Base-by-base conservation (phyloP, 2,113 vertebrate species). In the Budorcas taxicolor region DNA sequence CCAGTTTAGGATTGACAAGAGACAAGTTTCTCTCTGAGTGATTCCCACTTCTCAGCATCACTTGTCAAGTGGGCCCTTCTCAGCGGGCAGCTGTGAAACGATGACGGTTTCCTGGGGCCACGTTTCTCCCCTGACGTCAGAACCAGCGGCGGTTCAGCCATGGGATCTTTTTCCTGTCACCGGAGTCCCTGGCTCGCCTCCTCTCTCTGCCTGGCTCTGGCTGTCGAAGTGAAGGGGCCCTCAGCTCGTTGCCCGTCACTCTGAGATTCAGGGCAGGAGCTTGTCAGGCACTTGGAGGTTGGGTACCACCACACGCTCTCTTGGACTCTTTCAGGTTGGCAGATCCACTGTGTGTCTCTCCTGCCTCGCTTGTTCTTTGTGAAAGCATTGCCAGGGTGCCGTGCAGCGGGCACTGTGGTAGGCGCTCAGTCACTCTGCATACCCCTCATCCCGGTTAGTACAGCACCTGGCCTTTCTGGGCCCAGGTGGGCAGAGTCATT, bases 141-240 rank as follows among this genome's bases (percentile, higher is more conserved):
- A 91, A n/a, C 86, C 47, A 4, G 71, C 0, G 50, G 60, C 0
- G 1, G 14, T 6, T 84, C 52, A 47, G 85, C 43, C 43, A 12
- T 7, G 36, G 86, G 83, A 43, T 78, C 92, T 15, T 36, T 90
- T 45, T 95, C 47, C 92, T 89, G 87, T 86, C 36, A 33, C 60
- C 62, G 1, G 84, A 87, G 31, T 40, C 50, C 76, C 86, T 15
- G 58, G 58, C 50, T 21, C 55, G 6, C 87, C 31, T 53, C 87
- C 85, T 21, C 25, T 81, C 25, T 53, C 13, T 31, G 3, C 84
- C 64, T 71, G 53, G 5, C 67, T 83, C 33, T 40, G 25, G 47
- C 33, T 45, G 50, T 45, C 5, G 0, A 4, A 33, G 11, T 52
- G 17, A 90, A 92, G 85, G 88, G 93, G 8, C 14, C 12, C 57